Percentiles rank a stretch among this genome's conserved stretches.
phyloP scores from a whole-genome alignment of 2,113 vertebrate genomes.

The Urocynchramus pylzowi region DNA sequence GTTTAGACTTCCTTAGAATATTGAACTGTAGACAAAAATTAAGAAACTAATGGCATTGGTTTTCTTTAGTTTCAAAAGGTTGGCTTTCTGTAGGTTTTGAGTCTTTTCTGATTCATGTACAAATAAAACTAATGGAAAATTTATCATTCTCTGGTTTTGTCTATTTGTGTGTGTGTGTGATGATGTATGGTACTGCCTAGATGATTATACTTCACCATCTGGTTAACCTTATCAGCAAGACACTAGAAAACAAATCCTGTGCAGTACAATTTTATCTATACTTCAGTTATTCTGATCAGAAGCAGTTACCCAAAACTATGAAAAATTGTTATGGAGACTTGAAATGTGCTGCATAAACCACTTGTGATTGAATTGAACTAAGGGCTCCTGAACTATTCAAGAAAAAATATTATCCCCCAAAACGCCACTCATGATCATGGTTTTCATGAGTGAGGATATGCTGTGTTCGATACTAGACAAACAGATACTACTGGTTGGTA shows the following conservation, averaged over 20 bases:
- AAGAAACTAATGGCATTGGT: not conserved
- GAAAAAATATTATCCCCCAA: not conserved
- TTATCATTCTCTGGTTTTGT: not conserved
- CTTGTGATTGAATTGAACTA: constrained; percentile 19
- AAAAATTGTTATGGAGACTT: constrained; percentile 63
- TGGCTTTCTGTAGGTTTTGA: not conserved
- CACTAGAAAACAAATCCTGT: constrained; percentile 60
- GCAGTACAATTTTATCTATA: constrained; percentile 57
- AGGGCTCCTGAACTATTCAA: not conserved
- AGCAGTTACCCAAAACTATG: constrained; percentile 56
- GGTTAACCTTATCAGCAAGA: constrained; percentile 71
- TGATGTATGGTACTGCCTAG: constrained; percentile 51
- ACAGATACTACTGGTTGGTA: not conserved
- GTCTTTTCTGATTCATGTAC: not conserved
- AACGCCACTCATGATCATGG: not conserved
- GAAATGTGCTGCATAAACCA: constrained; percentile 48
- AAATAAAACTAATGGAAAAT: constrained; percentile 52
- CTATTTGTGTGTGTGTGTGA: not conserved
- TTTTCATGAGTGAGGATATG: not conserved
- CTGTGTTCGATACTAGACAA: not conserved
- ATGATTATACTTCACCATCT: constrained; percentile 56
- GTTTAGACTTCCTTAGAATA: not conserved
- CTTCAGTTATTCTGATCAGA: constrained; percentile 51
- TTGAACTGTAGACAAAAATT: not conserved
- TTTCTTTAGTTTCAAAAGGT: not conserved